Evolutionary conservation across 1,140 invertebrate genomes (phyloP), one percentile per base, ranked within the genome.

Genomic region (Drosophila pseudoananassae): DNA sequence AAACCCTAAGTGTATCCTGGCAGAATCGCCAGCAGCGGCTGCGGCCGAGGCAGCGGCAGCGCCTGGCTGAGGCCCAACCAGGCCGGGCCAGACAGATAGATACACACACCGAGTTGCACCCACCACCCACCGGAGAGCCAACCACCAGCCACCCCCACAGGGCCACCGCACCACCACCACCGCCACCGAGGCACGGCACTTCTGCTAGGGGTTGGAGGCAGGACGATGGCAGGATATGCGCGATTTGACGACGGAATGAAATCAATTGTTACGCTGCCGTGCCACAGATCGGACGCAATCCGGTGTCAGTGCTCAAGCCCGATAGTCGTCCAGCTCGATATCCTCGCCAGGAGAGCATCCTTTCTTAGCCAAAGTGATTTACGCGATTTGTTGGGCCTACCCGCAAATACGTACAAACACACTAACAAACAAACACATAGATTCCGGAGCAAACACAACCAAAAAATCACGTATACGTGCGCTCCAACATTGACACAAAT

Each of bases 241-340:
- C 85, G 90, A 91, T 91, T 91, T 91, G 90, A 76, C 85, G 90
- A 91, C 90, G 90, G 90, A 91, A 91, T 91, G 90, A 90, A 91
- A 91, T 91, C 90, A 91, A 91, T 91, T 91, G 90, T 91, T 91
- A 91, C 90, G 78, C 82, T 91, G 73, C 90, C 90, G 90, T 90
- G 87, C 90, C 87, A 89, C 90, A 91, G 90, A 89, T 91, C 90
- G 81, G 90, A 89, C 90, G 90, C 90, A 91, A 91, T 87, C 85
- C 85, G 90, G 90, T 91, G 72, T 90, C 89, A 87, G 52, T 75
- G 50, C 64, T 75, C 49, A 75, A 75, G 59, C 66, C 52, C 66
- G 65, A 69, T 69, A 70, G 43, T 47, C 40, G 40, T 43, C 66
- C 40, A 38, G 29, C 29, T 53, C 47, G 50, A 45, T 40, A 33